These are phyloP conservation scores for Sternotherus odoratus DNA, from an alignment of 2,797 vertebrate genomes.

Conservation along the genomic window DNA sequence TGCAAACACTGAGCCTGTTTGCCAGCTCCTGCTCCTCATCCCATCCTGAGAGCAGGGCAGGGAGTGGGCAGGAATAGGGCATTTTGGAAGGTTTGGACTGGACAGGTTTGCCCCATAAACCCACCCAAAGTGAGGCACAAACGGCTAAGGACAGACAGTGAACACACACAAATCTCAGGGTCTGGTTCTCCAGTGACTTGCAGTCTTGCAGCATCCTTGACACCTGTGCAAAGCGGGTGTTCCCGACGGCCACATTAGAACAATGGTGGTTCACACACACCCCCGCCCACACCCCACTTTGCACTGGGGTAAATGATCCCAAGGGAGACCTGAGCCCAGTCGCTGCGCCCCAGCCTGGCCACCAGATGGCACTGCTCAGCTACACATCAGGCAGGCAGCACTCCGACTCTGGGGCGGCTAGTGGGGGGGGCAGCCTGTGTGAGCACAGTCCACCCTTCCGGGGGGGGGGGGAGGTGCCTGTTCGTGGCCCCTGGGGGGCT, in stretches of 20 bases:
- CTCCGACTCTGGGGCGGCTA: no score
- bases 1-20: not conserved
- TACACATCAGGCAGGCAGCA: not conserved
- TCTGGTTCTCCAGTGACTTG: not conserved
- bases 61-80: not conserved
- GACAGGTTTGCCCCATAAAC: not conserved
- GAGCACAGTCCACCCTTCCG: not conserved
- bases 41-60: not conserved
- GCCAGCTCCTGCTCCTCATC: not conserved
- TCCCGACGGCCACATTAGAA: not conserved
- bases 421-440: no score
- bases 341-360: not conserved
- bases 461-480: not conserved
- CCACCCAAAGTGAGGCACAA: not conserved
- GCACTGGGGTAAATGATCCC: not conserved
- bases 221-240: not conserved
- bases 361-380: conserved; percentile 59
- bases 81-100: not conserved
- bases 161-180: not conserved
- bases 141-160: not conserved
- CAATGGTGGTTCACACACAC: not conserved
- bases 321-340: not conserved
- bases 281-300: not conserved
- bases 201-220: not conserved
- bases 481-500: not conserved